Evolutionary conservation across 1,140 invertebrate genomes (phyloP).

Genomic region (Galleria mellonella): DNA sequence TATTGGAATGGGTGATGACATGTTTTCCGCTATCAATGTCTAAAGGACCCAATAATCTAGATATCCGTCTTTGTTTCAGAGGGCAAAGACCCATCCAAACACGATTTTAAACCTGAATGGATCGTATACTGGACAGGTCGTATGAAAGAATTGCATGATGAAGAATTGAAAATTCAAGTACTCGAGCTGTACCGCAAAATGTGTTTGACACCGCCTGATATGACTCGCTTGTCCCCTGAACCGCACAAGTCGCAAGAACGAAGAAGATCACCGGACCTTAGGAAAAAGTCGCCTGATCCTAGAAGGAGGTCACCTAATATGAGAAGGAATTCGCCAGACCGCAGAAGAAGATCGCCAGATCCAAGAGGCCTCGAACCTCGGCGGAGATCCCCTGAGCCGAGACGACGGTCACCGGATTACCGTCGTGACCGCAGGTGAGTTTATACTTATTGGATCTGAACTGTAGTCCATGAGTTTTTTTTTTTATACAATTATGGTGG

Average conservation of each 20-base stretch:
- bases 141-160: slow-evolving; percentile 84
- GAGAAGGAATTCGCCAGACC: slow-evolving; percentile 8
- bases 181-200: slow-evolving; percentile 73
- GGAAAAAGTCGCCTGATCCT: slow-evolving; percentile 2
- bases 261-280: slow-evolving; percentile 1
- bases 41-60: no score
- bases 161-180: slow-evolving; percentile 75
- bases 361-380: not conserved
- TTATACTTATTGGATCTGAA: not conserved
- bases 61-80: slow-evolving; percentile 66
- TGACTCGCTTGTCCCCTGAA: slow-evolving; percentile 3
- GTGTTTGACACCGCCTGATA: slow-evolving; percentile 37
- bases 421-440: not conserved
- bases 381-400: slow-evolving; percentile 1
- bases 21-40: no score
- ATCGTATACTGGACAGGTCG: slow-evolving; percentile 87
- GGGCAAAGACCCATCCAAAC: slow-evolving; percentile 83
- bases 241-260: not conserved
- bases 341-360: slow-evolving; percentile 10
- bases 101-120: slow-evolving; percentile 92
- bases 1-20: no score
- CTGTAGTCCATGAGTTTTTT: no score
- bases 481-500: no score
- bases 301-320: slow-evolving; percentile 5
- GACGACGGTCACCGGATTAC: slow-evolving; percentile 5